Evolutionary conservation across 23 tunicate species (phyloP), one percentile per base, ranked within the genome.

Genomic region (Styela plicata): DNA sequence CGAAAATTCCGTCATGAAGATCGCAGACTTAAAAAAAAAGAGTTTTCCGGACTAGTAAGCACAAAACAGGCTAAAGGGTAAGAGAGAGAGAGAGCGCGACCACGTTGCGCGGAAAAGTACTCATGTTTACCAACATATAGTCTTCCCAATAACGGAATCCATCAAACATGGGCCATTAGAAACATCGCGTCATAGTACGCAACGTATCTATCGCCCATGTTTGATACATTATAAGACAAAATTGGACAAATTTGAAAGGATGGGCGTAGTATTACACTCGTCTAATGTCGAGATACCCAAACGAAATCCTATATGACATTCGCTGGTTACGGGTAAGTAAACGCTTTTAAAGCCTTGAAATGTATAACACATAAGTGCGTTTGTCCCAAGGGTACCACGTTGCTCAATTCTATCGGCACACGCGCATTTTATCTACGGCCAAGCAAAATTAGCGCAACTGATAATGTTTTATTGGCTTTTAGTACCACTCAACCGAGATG

Each of bases 241-340:
- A n/a, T n/a, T n/a, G 65, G n/a, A 62, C n/a, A 23, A 23, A 18
- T 27, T 67, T 27, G 30, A 22, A 67, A 29, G 30, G 31, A 25
- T 21, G 71, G 71, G 71, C 31, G 24, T 67, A 27, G 71, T 29
- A 29, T 67, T 67, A 67, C 71, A 17, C 16, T n/a, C 16, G 71
- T 67, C 71, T 67, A 67, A 17, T 29, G 71, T 67, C 71, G 31
- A 27, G 71, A 29, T 13, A 19, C 24, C 71, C 19, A 17, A 67
- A 67, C 71, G 71, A 67, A 67, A 67, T 67, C 22, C 71, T 18
- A 67, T 27, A 67, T 22, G 71, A 29, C 1, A 67, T 44, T 44
- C 57, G 13, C 57, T 44, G 10, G 57, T 44, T 44, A 44, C 57
- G 57, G 57, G 13, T 44, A n/a, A 44, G 57, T 44, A 13, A 44